Conservation (phyloP, 2,113 vertebrate genomes). For the Cricetomys ansorgei region DNA sequence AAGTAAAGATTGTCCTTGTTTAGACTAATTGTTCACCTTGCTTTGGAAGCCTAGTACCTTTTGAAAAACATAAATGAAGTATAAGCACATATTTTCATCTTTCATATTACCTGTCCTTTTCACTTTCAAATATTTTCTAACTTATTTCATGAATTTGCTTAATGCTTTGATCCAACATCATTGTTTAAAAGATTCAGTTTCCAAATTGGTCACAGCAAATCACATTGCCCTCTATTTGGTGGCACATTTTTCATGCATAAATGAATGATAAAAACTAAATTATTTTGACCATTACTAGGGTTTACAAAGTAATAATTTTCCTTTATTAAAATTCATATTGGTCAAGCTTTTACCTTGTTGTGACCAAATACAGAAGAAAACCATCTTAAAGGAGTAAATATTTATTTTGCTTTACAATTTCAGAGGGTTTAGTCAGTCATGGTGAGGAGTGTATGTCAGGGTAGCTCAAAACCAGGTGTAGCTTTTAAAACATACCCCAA, state of each 20-base stretch:
- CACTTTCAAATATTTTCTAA: constrained; percentile 42
- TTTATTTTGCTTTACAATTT: neutral
- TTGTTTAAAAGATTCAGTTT: constrained; percentile 27
- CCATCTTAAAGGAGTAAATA: neutral
- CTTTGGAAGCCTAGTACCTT: constrained; percentile 47
- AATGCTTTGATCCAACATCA: constrained; percentile 55
- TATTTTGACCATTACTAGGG: constrained; percentile 39
- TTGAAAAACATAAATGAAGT: constrained; percentile 46
- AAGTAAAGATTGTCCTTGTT: constrained; percentile 59
- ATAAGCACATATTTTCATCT: constrained; percentile 64
- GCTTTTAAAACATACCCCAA: neutral
- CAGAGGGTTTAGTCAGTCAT: neutral
- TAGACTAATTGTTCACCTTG: constrained; percentile 63
- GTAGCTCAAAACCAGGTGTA: neutral
- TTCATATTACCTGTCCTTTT: constrained; percentile 48
- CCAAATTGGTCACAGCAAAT: constrained; percentile 40
- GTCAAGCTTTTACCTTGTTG: neutral
- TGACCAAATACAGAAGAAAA: neutral
- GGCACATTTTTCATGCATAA: neutral
- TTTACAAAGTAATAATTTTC: neutral
- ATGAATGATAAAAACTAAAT: constrained; percentile 37
- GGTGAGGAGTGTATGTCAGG: neutral
- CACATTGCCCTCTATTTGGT: neutral
- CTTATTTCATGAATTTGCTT: neutral
- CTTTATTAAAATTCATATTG: neutral